These are phyloP conservation scores for Brachypodius melanocephalos DNA, from an alignment of 2,113 vertebrate genomes.

Conservation along the genomic window DNA sequence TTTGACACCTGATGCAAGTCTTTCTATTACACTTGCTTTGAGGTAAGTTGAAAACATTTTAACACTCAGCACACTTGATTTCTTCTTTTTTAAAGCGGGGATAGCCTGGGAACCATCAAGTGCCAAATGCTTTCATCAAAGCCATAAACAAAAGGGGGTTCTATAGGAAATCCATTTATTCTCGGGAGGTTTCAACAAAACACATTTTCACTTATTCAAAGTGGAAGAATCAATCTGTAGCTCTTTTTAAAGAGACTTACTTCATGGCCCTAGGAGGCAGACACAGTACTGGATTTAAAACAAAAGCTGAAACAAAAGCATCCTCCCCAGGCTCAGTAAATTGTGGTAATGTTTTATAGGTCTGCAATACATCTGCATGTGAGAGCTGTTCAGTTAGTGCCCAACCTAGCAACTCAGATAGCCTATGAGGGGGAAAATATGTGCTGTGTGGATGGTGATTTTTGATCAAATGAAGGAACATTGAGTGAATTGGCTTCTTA, in stretches of 20 bases:
- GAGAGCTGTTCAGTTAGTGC: background rate
- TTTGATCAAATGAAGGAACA: background rate
- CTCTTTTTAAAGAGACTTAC: constrained; percentile 33
- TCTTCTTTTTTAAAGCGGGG: constrained; percentile 4
- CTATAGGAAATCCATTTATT: constrained; percentile 62
- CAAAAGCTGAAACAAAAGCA: constrained; percentile 50
- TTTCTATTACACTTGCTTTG: constrained; percentile 6
- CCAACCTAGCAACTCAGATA: background rate
- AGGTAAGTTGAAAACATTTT: constrained; percentile 30
- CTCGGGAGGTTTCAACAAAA: constrained; percentile 62
- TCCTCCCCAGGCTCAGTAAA: constrained; percentile 14
- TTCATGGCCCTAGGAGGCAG: constrained; percentile 36
- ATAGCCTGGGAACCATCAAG: constrained; percentile 69
- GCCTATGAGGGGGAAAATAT: background rate
- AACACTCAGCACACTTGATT: constrained; percentile 14
- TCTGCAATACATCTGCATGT: background rate
- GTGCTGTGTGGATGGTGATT: background rate
- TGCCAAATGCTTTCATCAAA: constrained; percentile 62
- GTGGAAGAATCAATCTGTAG: constrained; percentile 63
- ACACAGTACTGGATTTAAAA: constrained; percentile 58
- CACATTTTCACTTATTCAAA: constrained; percentile 67
- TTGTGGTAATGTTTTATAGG: constrained; percentile 4
- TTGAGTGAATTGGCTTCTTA: background rate
- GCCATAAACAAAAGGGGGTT: constrained; percentile 62
- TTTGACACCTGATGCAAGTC: constrained; percentile 17